phyloP scores from a whole-genome alignment of 2,888 invertebrate species.

The Stenoptilia bipunctidactyla region DNA sequence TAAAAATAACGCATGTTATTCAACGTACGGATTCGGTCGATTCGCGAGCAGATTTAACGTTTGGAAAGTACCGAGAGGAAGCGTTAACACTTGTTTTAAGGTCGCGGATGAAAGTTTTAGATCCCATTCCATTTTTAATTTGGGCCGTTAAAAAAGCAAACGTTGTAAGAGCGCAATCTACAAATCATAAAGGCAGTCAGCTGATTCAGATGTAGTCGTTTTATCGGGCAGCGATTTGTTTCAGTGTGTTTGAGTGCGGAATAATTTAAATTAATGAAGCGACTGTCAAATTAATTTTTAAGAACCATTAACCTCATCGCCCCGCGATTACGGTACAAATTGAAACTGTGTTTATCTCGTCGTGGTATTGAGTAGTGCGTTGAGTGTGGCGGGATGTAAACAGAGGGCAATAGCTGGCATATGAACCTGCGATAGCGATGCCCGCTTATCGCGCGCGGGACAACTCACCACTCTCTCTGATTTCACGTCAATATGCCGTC shows the following conservation, averaged over 20 bases:
- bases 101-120: constrained; percentile 58
- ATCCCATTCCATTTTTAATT: constrained; percentile 51
- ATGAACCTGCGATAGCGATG: constrained; percentile 49
- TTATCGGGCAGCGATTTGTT: constrained; percentile 1
- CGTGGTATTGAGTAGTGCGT: constrained; percentile 4
- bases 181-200: constrained; percentile 21
- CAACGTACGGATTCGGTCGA: constrained; percentile 43
- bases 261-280: too few relatives aligned
- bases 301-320: constrained; percentile 47
- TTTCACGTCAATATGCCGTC: constrained; percentile 62
- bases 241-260: too few relatives aligned
- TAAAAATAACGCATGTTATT: constrained; percentile 54
- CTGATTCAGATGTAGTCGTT: constrained; percentile 24
- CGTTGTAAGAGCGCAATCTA: constrained; percentile 19
- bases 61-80: constrained; percentile 40
- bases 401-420: constrained; percentile 63
- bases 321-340: constrained; percentile 51
- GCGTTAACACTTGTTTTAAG: constrained; percentile 55
- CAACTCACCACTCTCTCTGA: constrained; percentile 40
- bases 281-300: constrained; percentile 48
- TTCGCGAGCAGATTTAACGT: constrained; percentile 61
- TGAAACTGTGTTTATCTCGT: constrained; percentile 34
- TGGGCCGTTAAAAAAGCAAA: constrained; percentile 30
- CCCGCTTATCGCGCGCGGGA: constrained; percentile 9
- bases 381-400: constrained; percentile 40